Evolutionary conservation across 2,888 invertebrate genomes (phyloP).

Genomic region (Hedychridium roseum): DNA sequence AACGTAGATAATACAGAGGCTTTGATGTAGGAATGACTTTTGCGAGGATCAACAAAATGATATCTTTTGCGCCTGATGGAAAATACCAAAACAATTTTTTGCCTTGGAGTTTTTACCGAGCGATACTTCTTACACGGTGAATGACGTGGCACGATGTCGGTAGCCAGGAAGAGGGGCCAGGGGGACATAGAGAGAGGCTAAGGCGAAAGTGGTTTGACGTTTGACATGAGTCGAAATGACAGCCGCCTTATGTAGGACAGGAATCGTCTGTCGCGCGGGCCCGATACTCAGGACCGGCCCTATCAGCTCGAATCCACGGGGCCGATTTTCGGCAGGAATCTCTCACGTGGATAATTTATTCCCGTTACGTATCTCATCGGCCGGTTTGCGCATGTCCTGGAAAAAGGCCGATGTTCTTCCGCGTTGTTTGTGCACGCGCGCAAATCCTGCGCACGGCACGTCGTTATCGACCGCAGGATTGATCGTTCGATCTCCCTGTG

Average conservation of each 20-base stretch:
- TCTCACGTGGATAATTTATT: conserved; percentile 23
- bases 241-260: conserved; percentile 44
- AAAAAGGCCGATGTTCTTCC: conserved; percentile 9
- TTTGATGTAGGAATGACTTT: too few relatives aligned
- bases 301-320: conserved; percentile 14
- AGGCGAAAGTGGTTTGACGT: conserved; percentile 39
- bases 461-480: conserved; percentile 3
- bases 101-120: too few relatives aligned
- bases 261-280: conserved; percentile 34
- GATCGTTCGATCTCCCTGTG: too few relatives aligned
- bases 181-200: conserved; percentile 13
- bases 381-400: too few relatives aligned
- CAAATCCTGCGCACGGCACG: background rate
- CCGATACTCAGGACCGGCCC: conserved; percentile 20
- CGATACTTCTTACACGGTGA: too few relatives aligned
- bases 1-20: too few relatives aligned
- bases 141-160: background rate
- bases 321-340: conserved; percentile 19
- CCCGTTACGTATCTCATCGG: conserved; percentile 21
- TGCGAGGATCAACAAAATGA: too few relatives aligned
- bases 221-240: conserved; percentile 48
- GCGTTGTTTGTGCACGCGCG: background rate
- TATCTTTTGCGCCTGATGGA: too few relatives aligned
- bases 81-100: too few relatives aligned
- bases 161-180: conserved; percentile 6